Base-by-base conservation (phyloP, 1,140 invertebrate species). In the Trichonephila clavata region DNA sequence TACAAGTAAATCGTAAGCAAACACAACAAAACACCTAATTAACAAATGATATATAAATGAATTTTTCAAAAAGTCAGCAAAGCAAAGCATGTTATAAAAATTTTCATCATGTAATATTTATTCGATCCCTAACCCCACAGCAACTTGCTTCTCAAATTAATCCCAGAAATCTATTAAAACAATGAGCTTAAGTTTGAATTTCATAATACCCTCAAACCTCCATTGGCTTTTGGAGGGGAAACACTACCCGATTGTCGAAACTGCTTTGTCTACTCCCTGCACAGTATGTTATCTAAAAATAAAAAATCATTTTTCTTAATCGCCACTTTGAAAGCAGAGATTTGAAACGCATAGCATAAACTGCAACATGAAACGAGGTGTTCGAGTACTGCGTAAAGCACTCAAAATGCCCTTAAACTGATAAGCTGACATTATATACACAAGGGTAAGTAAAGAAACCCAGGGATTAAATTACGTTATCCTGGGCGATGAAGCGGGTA, bases 231-330 rank as follows among this genome's bases (percentile, higher is more conserved):
- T 32, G 27, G 68, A 27, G 68, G n/a, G 16, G 68, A 24, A 27
- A 16, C 68, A 18, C 68, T 10, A 50, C 7, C 50, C 16, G 68
- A 77, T 77, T 16, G 24, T 39, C 18, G 10, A 16, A 77, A 77
- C 27, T 77, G 27, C 68, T 24, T 24, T 65, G 63, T 13, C 63
- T 21, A 65, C 63, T 65, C 63, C 3, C 10, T 16, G 24, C 24
- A 77, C 27, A 77, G 18, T 24, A 77, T 77, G 68, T 16, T 77
- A 77, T 77, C 24, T 18, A 71, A 24, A 24, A 32, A 32, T 77
- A 77, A 77, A n/a, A 77, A 77, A 77, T 77, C 68, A 77, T 24
- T 77, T 77, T 77, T 77, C 68, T 77, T 77, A 24, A 77, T 77
- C 24, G 27, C 68, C 68, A 77, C 68, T 77, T 24, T 32, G 68